Evolutionary conservation across 2,888 invertebrate species (phyloP).

Genomic region (Apantesis nais): DNA sequence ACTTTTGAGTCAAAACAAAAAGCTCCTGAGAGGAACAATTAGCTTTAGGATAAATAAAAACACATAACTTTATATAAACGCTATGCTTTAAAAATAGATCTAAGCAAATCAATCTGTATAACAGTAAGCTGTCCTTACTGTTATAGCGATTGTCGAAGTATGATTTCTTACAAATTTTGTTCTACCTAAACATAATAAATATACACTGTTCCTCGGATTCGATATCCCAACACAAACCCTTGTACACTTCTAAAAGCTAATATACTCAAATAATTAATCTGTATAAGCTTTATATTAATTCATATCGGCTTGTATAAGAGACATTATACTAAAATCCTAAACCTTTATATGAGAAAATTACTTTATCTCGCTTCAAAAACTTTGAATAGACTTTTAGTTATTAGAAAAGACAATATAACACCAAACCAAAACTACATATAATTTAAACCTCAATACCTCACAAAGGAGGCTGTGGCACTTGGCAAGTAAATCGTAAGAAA

Average conservation of each 20-base stretch:
- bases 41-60: neutral
- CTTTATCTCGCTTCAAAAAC: conserved; percentile 33
- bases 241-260: neutral
- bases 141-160: too few relatives aligned
- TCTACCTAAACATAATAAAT: too few relatives aligned
- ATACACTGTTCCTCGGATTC: too few relatives aligned
- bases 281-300: too few relatives aligned
- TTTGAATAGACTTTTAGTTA: conserved; percentile 26
- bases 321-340: neutral
- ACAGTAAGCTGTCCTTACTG: too few relatives aligned
- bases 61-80: neutral
- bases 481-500: conserved; percentile 42
- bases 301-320: too few relatives aligned
- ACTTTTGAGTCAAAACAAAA: neutral
- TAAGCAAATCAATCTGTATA: too few relatives aligned
- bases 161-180: neutral
- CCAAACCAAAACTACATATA: conserved; percentile 23
- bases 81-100: too few relatives aligned
- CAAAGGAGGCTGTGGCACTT: conserved; percentile 37
- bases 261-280: too few relatives aligned
- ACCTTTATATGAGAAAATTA: neutral
- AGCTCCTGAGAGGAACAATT: neutral
- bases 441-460: conserved; percentile 26
- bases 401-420: conserved; percentile 6
- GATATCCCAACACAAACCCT: too few relatives aligned